Evolutionary conservation across 2,888 invertebrate species (phyloP).

Genomic region (Trisateles emortualis): DNA sequence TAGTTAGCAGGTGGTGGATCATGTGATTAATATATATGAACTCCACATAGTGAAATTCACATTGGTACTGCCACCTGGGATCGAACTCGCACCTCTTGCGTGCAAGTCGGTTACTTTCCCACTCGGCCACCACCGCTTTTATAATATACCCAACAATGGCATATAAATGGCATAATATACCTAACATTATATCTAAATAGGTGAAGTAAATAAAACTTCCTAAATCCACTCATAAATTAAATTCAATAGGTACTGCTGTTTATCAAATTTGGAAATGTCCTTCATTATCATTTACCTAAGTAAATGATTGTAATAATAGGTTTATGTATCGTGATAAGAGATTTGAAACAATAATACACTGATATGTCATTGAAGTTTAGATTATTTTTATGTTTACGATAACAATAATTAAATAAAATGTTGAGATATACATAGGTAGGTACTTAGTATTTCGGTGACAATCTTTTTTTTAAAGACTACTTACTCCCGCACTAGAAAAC

Average conservation of each 20-base stretch:
- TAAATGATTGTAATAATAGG: conserved; percentile 6
- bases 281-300: conserved; percentile 15
- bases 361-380: background rate
- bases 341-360: background rate
- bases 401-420: background rate
- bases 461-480: no score
- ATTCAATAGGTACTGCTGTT: conserved; percentile 1
- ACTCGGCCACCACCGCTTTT: background rate
- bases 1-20: no score
- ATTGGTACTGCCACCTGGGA: no score
- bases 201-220: background rate
- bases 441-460: no score
- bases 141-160: no score
- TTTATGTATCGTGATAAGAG: background rate
- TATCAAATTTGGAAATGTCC: conserved; percentile 11
- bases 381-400: background rate
- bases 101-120: no score
- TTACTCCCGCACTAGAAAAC: no score
- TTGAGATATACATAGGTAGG: no score
- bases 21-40: no score
- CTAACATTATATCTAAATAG: conserved; percentile 5
- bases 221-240: conserved; percentile 28
- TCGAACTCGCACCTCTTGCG: no score
- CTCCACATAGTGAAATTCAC: no score
- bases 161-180: background rate